These are phyloP conservation scores for Pavo muticus DNA, from an alignment of 2,113 vertebrate species.

Conservation along the genomic window DNA sequence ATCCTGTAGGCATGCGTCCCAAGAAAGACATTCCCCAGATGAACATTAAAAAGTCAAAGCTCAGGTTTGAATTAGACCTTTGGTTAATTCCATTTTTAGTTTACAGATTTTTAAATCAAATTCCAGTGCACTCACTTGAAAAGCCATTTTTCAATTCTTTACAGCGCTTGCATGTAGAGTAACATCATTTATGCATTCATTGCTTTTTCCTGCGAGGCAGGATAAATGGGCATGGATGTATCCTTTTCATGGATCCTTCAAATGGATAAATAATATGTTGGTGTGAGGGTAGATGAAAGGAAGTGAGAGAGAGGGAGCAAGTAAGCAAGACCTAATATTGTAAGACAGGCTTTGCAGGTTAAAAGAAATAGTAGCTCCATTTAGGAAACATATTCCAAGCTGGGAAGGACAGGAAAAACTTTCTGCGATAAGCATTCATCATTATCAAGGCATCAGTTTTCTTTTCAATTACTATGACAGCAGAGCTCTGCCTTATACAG, in stretches of 20 bases:
- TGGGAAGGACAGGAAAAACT: neutral
- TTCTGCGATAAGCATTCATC: neutral
- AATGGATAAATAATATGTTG: conserved; percentile 5
- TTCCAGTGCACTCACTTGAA: neutral
- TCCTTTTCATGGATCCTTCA: conserved; percentile 11
- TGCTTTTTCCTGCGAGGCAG: conserved; percentile 40
- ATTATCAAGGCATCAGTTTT: neutral
- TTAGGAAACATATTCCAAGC: neutral
- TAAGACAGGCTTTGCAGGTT: neutral
- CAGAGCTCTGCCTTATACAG: neutral
- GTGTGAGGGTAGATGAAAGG: neutral
- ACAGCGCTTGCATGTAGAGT: neutral
- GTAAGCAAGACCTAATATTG: conserved; percentile 7
- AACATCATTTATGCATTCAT: conserved; percentile 43
- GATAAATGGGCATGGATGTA: neutral
- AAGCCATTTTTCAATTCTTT: neutral
- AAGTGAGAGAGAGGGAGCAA: neutral
- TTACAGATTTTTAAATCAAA: neutral
- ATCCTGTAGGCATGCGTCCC: neutral
- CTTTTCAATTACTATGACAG: neutral
- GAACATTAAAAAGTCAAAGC: neutral
- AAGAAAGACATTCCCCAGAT: neutral
- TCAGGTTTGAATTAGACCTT: neutral
- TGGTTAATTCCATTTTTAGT: neutral
- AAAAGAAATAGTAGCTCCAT: neutral